Conservation (phyloP, 2,113 vertebrate genomes). For the Nycticorax nycticorax region DNA sequence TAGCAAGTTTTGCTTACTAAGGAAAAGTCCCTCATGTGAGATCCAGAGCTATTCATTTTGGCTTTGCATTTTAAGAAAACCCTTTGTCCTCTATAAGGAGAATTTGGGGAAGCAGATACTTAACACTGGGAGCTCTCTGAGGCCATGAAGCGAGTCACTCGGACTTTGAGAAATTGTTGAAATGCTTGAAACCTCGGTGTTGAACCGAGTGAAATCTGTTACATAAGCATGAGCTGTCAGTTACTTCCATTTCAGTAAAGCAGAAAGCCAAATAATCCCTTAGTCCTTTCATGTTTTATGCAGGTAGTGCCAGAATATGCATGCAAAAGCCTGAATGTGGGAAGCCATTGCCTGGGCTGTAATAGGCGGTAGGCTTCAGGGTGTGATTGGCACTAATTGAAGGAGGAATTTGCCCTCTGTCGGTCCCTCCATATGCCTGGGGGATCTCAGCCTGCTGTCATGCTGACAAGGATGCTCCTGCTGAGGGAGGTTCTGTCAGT, state of each 20-base stretch:
- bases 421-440: not conserved
- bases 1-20: not conserved
- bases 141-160: not conserved
- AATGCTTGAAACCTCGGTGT: not conserved
- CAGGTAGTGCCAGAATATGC: constrained; percentile 11
- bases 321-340: not conserved
- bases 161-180: not conserved
- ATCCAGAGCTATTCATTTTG: not conserved
- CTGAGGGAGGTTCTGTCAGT: constrained; percentile 30
- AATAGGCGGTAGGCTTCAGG: not conserved
- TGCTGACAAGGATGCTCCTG: constrained; percentile 3
- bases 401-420: constrained; percentile 29
- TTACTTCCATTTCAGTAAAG: not conserved
- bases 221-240: constrained; percentile 54
- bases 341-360: not conserved
- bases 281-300: constrained; percentile 43
- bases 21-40: not conserved
- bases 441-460: constrained; percentile 15
- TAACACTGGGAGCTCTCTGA: not conserved
- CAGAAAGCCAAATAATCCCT: not conserved
- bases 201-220: not conserved
- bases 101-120: not conserved
- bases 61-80: not conserved
- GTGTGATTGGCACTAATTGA: constrained; percentile 52
- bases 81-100: not conserved